phyloP scores from a whole-genome alignment of 2,888 invertebrate genomes.

The Ormyrus pomaceus region DNA sequence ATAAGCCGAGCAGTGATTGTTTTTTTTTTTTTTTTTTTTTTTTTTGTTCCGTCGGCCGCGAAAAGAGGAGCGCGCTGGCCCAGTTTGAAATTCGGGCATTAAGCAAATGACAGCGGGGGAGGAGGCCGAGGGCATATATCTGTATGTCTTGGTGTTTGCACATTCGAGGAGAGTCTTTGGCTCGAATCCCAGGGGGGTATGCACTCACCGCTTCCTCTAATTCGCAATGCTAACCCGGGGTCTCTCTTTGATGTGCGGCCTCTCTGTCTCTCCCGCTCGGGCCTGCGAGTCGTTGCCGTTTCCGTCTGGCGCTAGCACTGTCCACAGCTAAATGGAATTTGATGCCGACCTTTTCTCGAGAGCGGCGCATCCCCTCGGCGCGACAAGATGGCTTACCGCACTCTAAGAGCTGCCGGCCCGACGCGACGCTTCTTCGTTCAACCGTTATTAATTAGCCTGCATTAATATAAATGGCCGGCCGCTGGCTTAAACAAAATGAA shows the following conservation, averaged over 20 bases:
- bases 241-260: slow-evolving; percentile 48
- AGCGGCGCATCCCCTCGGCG: slow-evolving; percentile 33
- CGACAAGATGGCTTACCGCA: slow-evolving; percentile 57
- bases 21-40: too few relatives aligned
- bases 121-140: neutral
- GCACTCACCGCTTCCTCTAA: slow-evolving; percentile 41
- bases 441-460: slow-evolving; percentile 69
- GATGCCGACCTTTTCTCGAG: slow-evolving; percentile 56
- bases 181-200: neutral
- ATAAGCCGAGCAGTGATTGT: too few relatives aligned
- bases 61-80: too few relatives aligned
- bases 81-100: too few relatives aligned
- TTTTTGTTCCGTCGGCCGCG: too few relatives aligned
- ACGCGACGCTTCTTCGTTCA: slow-evolving; percentile 63
- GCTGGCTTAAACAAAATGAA: slow-evolving; percentile 67
- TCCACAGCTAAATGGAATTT: slow-evolving; percentile 65
- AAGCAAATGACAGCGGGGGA: too few relatives aligned
- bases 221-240: slow-evolving; percentile 54
- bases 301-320: neutral
- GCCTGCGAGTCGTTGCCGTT: slow-evolving; percentile 7
- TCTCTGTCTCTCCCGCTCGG: neutral
- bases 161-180: too few relatives aligned
- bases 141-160: too few relatives aligned
- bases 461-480: slow-evolving; percentile 67
- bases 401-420: neutral